phyloP scores from a whole-genome alignment of 2,888 invertebrate species.

The Tromatobia lineatoria region DNA sequence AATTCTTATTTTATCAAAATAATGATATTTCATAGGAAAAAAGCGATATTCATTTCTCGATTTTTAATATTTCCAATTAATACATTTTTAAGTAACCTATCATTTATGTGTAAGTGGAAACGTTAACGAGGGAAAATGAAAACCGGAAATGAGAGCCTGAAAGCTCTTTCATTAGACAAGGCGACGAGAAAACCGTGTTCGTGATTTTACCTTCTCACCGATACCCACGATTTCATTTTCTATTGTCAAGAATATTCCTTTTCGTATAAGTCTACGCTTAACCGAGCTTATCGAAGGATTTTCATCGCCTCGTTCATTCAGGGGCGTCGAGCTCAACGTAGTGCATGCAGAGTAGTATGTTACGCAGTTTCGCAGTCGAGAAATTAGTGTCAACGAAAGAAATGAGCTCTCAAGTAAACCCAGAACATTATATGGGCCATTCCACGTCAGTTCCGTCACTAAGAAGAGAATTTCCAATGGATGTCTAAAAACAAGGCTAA shows the following conservation, averaged over 20 bases:
- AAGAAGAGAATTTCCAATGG: too few relatives aligned
- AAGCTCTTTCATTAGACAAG: not conserved
- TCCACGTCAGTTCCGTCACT: not conserved
- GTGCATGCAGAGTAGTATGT: not conserved
- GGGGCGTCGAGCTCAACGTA: not conserved
- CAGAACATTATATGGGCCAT: not conserved
- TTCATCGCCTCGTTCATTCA: constrained; percentile 16
- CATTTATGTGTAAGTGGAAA: not conserved
- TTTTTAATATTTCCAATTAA: not conserved
- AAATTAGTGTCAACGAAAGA: constrained; percentile 6
- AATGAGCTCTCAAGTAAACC: not conserved
- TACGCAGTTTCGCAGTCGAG: not conserved
- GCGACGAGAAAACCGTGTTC: constrained; percentile 9
- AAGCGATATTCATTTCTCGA: not conserved
- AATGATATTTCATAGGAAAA: too few relatives aligned
- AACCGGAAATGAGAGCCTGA: not conserved
- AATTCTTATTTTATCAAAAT: too few relatives aligned
- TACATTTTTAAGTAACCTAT: not conserved
- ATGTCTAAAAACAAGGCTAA: too few relatives aligned
- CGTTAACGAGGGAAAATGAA: not conserved
- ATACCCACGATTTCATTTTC: constrained; percentile 7
- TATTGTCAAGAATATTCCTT: constrained; percentile 16
- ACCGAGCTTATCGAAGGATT: constrained; percentile 10
- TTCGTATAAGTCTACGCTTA: not conserved
- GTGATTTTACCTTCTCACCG: not conserved